Evolutionary conservation across 2,888 invertebrate species (phyloP).

Genomic region (Cataglyphis cursor): DNA sequence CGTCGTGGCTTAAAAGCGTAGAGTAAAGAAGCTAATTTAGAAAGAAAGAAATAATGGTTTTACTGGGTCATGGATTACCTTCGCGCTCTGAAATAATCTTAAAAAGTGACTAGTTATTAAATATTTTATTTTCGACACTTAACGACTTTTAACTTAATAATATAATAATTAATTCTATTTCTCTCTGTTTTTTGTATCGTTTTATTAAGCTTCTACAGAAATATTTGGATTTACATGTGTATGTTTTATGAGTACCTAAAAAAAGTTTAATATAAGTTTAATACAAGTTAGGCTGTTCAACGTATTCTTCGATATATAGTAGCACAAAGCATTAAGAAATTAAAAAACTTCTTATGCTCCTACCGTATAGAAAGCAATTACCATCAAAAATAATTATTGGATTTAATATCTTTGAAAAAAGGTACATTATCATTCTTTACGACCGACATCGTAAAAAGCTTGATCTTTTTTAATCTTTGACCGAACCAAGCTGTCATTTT

Average conservation of each 20-base stretch:
- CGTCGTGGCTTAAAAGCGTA: slow-evolving; percentile 18
- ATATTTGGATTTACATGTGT: neutral
- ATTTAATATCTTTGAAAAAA: neutral
- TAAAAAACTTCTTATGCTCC: neutral
- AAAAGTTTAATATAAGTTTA: neutral
- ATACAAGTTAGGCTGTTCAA: no score
- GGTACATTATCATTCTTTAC: neutral
- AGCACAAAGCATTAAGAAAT: neutral
- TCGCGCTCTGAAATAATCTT: slow-evolving; percentile 40
- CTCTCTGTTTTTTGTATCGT: neutral
- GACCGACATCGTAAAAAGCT: neutral
- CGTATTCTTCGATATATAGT: neutral
- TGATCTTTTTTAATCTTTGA: neutral
- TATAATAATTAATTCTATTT: neutral
- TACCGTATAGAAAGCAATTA: neutral
- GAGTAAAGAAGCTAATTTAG: slow-evolving; percentile 33
- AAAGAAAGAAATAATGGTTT: slow-evolving; percentile 33
- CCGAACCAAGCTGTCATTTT: neutral
- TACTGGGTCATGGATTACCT: slow-evolving; percentile 33
- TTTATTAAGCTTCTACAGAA: neutral
- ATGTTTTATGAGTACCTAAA: neutral
- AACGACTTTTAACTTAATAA: neutral
- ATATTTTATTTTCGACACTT: slow-evolving; percentile 31
- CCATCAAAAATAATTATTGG: slow-evolving; percentile 5
- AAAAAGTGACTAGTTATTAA: slow-evolving; percentile 30